Evolutionary conservation across 2,113 vertebrate species (phyloP), one percentile per base, ranked within the genome.

Genomic region (Catagonus wagneri): DNA sequence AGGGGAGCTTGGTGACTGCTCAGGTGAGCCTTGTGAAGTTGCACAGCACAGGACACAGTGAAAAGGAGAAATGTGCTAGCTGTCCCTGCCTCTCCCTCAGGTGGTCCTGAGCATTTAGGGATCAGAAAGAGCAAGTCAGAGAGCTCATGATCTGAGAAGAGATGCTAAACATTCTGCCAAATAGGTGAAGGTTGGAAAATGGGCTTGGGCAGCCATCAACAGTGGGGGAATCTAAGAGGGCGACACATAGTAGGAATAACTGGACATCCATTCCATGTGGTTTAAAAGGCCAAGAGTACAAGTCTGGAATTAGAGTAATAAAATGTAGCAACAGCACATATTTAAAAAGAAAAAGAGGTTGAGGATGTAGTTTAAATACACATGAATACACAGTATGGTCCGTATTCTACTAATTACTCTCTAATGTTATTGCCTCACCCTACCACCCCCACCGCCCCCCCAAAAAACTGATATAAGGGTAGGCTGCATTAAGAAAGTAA

Each of bases 401-500:
- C 10, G 6, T 22, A 19, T 44, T 58, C 2, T 68, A 22, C 54
- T 50, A 74, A 75, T 72, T 4, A 25, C 22, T 50, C 32, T 72
- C 1, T 44, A 60, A 39, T 56, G 8, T 29, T 71, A 56, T 14
- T 60, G 10, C 56, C 23, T 89, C 34, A 56, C 14, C 2, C 17
- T 5, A 44, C 44, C 71, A 50, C 27, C 74, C 50, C 39, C 6
- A 6, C 7, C 1, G 1, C 12, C 39, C 29, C 8, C 3, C 0
- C 1, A 13, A 36, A 15, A 23, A 74, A 50, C 11, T 61, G 12
- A 11, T 60, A 3, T 87, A 71, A 66, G 61, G 19, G 29, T 76
- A 81, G 72, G 2, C 74, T 74, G 19, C 39, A 61, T 79, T 68
- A 93, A 68, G 25, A 78, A 84, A 80, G 11, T 23, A 88, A 86